A percentile compares a stretch with the other conserved stretches of the same genome.
Conservation (phyloP, 2,797 vertebrate species). For the Erethizon dorsatum region DNA sequence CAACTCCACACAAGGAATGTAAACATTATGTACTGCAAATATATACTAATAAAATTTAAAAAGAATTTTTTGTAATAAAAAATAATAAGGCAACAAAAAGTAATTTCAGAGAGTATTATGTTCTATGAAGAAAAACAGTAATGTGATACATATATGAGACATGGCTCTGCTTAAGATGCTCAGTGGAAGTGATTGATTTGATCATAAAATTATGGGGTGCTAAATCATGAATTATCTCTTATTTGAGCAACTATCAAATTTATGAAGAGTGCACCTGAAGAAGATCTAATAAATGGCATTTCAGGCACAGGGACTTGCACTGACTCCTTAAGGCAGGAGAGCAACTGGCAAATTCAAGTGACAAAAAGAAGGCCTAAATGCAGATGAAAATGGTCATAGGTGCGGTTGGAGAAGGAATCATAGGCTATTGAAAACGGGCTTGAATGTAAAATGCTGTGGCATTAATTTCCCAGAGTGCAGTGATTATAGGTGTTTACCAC, state of each 20-base stretch:
- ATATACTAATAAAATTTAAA: background rate
- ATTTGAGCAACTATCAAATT: constrained; percentile 21
- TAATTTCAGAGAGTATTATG: constrained; percentile 26
- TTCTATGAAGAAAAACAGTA: background rate
- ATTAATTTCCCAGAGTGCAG: too few species aligned
- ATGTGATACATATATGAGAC: background rate
- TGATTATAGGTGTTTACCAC: too few species aligned
- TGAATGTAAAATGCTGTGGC: too few species aligned
- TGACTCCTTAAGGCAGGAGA: background rate
- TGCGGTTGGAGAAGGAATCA: background rate
- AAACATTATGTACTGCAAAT: background rate
- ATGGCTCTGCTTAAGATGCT: background rate
- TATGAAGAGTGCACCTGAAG: background rate
- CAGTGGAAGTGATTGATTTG: background rate
- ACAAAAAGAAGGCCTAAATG: background rate
- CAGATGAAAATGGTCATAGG: background rate
- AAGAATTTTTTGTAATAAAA: background rate
- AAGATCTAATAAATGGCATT: background rate
- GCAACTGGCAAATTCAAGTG: background rate
- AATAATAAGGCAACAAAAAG: background rate
- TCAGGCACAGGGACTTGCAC: background rate
- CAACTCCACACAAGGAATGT: background rate
- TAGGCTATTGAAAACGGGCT: background rate
- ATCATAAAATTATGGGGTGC: background rate
- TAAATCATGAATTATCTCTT: background rate